Conservation (phyloP, 2,888 invertebrate species). For the Apamea crenata region DNA sequence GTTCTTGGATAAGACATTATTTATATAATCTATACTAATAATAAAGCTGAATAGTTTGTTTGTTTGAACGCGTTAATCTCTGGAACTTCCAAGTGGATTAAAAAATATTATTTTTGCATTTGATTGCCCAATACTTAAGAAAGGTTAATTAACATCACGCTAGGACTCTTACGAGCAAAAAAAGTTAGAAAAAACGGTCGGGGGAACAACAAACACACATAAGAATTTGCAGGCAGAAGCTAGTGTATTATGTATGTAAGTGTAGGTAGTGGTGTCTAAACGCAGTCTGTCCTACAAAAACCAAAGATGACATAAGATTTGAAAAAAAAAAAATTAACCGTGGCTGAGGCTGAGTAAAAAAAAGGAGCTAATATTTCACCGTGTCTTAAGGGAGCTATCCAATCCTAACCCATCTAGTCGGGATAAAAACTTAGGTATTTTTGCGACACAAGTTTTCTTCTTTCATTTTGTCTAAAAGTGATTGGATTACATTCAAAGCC, state of each 20-base stretch:
- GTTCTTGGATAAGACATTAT: background rate
- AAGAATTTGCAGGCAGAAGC: no score
- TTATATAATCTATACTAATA: background rate
- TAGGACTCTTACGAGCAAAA: background rate
- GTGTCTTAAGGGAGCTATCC: conserved; percentile 52
- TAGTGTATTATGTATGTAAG: background rate
- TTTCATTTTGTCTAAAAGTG: conserved; percentile 33
- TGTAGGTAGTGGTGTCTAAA: background rate
- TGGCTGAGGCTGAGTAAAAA: conserved; percentile 11
- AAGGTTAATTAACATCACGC: background rate
- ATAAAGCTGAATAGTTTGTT: no score
- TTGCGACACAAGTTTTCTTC: conserved; percentile 33
- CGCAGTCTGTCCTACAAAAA: background rate
- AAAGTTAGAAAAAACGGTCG: background rate
- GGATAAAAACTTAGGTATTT: conserved; percentile 48
- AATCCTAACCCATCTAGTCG: conserved; percentile 52
- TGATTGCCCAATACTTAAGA: background rate
- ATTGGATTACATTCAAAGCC: conserved; percentile 26
- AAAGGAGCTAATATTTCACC: conserved; percentile 49
- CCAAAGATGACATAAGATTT: background rate
- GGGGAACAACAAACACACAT: no score
- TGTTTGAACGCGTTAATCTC: background rate
- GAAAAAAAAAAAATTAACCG: conserved; percentile 7
- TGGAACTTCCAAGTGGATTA: background rate
- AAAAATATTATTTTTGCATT: background rate